Evolutionary conservation across 2,797 vertebrate genomes (phyloP).

Genomic region (Lepilemur ruficaudatus): DNA sequence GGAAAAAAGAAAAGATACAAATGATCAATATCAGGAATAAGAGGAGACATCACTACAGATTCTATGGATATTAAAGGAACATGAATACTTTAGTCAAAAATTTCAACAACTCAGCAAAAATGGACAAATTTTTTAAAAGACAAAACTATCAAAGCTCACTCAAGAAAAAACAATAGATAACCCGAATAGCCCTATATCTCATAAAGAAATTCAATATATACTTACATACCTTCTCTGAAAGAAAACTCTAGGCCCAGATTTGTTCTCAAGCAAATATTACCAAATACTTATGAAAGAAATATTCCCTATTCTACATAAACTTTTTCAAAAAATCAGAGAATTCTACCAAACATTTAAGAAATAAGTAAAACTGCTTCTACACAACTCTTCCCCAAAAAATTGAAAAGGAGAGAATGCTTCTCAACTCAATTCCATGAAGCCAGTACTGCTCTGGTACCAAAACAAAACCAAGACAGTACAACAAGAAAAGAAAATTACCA

Average conservation of each 20-base stretch:
- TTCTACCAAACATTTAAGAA: background rate
- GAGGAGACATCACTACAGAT: background rate
- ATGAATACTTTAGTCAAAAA: too few species aligned
- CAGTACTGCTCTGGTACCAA: background rate
- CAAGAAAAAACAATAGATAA: background rate
- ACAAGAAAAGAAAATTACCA: background rate
- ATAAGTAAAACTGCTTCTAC: background rate
- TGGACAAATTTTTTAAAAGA: background rate
- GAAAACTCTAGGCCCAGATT: background rate
- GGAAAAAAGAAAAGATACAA: background rate
- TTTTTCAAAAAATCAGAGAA: background rate
- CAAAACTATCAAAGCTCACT: background rate
- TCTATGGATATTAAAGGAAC: background rate
- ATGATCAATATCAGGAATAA: background rate
- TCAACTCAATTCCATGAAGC: background rate
- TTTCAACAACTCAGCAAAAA: background rate
- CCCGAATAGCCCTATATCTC: background rate
- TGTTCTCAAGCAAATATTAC: background rate
- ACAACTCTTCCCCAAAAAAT: background rate
- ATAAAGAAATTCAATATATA: background rate
- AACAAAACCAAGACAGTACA: background rate
- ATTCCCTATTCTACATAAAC: background rate
- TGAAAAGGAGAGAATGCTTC: background rate
- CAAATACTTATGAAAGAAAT: background rate
- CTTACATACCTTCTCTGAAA: background rate